Conservation (phyloP, 2,888 invertebrate genomes). For the Cantharis nigra region DNA sequence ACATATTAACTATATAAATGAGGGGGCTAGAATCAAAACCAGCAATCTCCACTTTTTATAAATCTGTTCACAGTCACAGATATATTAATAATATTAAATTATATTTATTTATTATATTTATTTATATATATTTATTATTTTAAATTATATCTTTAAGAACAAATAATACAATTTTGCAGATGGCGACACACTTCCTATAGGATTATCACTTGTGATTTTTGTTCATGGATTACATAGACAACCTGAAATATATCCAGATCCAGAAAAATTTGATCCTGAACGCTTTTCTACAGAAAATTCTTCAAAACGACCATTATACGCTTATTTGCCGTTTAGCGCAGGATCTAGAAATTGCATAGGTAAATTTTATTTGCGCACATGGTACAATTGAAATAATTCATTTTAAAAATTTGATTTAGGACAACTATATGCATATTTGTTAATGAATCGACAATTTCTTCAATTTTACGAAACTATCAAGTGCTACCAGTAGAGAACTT, state of each 20-base stretch:
- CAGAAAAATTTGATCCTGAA: constrained; percentile 46
- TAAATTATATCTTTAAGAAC: no score
- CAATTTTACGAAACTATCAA: background rate
- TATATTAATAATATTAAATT: no score
- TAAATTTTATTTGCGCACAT: constrained; percentile 25
- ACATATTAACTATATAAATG: no score
- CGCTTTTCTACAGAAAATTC: constrained; percentile 41
- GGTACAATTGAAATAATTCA: background rate
- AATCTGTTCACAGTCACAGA: no score
- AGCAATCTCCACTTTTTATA: no score
- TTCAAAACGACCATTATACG: constrained; percentile 33
- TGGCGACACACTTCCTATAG: background rate
- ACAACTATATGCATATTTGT: background rate
- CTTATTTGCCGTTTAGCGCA: constrained; percentile 21
- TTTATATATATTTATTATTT: no score
- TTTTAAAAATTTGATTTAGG: background rate
- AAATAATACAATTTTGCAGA: background rate
- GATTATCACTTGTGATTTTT: background rate
- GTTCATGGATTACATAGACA: constrained; percentile 41
- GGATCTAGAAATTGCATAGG: constrained; percentile 48
- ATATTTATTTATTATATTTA: background rate
- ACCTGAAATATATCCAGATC: constrained; percentile 47
- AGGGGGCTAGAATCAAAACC: no score
- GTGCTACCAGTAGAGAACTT: background rate
- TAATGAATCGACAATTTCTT: background rate